phyloP scores from a whole-genome alignment of 1,140 invertebrate species.

The Heliconius hermathena region DNA sequence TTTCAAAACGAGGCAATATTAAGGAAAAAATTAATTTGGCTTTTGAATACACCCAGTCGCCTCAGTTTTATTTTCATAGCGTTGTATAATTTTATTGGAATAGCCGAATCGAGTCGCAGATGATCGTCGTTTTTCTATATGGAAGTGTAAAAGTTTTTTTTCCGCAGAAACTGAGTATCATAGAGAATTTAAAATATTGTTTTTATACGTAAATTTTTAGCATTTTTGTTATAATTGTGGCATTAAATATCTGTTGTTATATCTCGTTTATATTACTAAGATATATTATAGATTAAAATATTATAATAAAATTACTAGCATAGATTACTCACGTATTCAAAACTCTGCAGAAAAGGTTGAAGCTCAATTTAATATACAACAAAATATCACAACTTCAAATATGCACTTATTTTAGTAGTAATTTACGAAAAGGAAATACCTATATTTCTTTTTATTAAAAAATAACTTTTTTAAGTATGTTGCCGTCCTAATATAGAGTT shows the following conservation, averaged over 20 bases:
- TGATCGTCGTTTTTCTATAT: constrained; percentile 45
- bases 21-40: constrained; percentile 45
- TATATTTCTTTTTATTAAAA: no score
- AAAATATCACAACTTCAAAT: no score
- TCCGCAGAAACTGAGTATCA: background rate
- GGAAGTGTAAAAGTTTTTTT: constrained; percentile 41
- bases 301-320: no score
- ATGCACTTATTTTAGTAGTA: no score
- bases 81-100: constrained; percentile 70
- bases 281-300: no score
- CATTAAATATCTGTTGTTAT: no score
- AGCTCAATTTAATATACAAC: no score
- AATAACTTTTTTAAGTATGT: no score
- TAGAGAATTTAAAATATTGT: background rate
- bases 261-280: no score
- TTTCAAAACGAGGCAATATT: constrained; percentile 26
- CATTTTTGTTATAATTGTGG: background rate
- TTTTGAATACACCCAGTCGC: constrained; percentile 46
- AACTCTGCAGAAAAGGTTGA: no score
- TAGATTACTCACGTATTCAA: no score
- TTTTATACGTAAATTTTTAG: background rate
- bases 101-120: constrained; percentile 51
- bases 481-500: background rate
- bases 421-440: no score
- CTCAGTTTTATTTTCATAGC: constrained; percentile 67